phyloP scores from a whole-genome alignment of 1,140 invertebrate species.

The Liolophura sinensis region DNA sequence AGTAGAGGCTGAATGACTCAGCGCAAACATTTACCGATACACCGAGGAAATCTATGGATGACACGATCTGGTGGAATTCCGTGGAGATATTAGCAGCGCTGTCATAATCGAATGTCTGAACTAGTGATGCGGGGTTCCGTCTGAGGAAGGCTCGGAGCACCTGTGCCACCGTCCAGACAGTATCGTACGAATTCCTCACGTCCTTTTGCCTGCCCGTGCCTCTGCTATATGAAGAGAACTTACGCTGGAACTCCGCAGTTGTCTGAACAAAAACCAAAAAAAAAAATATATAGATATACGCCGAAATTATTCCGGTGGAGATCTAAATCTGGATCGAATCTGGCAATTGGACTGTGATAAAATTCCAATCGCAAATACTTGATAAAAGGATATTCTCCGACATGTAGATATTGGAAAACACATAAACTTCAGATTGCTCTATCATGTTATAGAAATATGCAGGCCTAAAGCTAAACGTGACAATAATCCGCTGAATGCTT shows the following conservation, averaged over 20 bases:
- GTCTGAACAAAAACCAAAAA: constrained; percentile 62
- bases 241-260: constrained; percentile 69
- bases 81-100: constrained; percentile 68
- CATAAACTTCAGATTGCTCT: too few relatives aligned
- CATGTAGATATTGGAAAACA: too few relatives aligned
- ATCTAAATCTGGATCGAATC: too few relatives aligned
- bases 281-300: neutral
- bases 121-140: too few relatives aligned
- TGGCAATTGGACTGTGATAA: too few relatives aligned
- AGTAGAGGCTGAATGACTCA: too few relatives aligned
- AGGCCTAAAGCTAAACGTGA: too few relatives aligned
- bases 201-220: constrained; percentile 64
- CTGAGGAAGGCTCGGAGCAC: constrained; percentile 64
- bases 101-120: constrained; percentile 74
- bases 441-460: too few relatives aligned
- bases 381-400: too few relatives aligned
- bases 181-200: constrained; percentile 82
- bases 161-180: constrained; percentile 83
- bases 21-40: constrained; percentile 80
- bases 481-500: too few relatives aligned
- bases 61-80: constrained; percentile 71
- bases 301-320: too few relatives aligned
- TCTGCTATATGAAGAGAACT: constrained; percentile 64
- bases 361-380: too few relatives aligned
- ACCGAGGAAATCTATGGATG: constrained; percentile 76